Evolutionary conservation across 2,888 invertebrate genomes (phyloP).

Genomic region (Mantis religiosa): DNA sequence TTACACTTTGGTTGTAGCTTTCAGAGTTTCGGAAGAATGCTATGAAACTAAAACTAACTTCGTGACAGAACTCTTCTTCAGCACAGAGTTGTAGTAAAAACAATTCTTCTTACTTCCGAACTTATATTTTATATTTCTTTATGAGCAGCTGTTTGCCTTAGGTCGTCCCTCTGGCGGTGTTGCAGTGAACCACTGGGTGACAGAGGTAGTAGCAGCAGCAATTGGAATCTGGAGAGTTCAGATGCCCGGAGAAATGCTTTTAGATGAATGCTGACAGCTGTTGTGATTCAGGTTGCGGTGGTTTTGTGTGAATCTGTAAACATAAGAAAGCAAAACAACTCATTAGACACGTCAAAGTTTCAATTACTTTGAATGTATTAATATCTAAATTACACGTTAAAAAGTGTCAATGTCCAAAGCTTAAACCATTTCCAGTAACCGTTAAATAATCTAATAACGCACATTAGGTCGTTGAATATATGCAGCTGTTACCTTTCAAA

Average conservation of each 20-base stretch:
- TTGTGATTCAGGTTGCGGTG: background rate
- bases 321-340: background rate
- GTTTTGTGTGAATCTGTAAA: background rate
- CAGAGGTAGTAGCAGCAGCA: background rate
- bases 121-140: conserved; percentile 9
- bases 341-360: background rate
- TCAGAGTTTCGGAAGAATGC: background rate
- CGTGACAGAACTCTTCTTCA: background rate
- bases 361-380: background rate
- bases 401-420: background rate
- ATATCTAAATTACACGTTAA: background rate
- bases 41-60: background rate
- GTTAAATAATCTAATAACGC: background rate
- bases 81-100: background rate
- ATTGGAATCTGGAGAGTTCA: background rate
- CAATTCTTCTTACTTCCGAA: conserved; percentile 12
- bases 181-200: conserved; percentile 14
- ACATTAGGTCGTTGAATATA: background rate
- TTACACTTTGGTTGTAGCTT: background rate
- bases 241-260: background rate
- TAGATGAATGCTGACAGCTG: background rate
- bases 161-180: conserved; percentile 27
- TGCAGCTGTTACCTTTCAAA: background rate
- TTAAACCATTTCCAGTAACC: background rate
- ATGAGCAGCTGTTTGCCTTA: conserved; percentile 26